A percentile compares a stretch with the other conserved stretches of the same genome.
Evolutionary conservation across 2,113 vertebrate species (phyloP).

Genomic region (Takifugu flavidus): DNA sequence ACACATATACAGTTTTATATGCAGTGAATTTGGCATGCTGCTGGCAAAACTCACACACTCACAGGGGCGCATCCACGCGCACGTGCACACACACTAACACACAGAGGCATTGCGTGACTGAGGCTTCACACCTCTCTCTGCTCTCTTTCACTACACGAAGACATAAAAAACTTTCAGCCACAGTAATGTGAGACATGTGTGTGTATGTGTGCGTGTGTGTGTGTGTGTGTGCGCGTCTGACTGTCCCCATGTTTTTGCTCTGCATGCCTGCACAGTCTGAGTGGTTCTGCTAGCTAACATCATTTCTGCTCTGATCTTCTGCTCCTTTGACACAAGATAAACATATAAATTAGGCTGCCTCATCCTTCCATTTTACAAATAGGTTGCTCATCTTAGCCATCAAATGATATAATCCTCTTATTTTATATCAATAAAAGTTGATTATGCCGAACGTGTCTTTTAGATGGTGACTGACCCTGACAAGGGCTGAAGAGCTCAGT

Average conservation of each 20-base stretch:
- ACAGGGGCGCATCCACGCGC: slow-evolving; percentile 12
- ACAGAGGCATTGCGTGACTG: slow-evolving; percentile 59
- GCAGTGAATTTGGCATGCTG: background rate
- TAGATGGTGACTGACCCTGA: background rate
- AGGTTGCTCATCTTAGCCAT: too few relatives aligned
- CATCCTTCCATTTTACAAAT: too few relatives aligned
- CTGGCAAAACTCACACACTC: background rate
- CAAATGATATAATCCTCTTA: too few relatives aligned
- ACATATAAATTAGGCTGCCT: too few relatives aligned
- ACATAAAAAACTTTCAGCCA: slow-evolving; percentile 53
- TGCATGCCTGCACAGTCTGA: too few relatives aligned
- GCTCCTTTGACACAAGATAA: too few relatives aligned
- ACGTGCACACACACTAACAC: background rate
- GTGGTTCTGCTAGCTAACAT: too few relatives aligned
- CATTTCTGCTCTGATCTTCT: too few relatives aligned
- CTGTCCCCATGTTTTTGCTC: too few relatives aligned
- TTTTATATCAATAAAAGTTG: too few relatives aligned
- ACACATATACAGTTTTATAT: slow-evolving; percentile 4
- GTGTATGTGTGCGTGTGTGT: slow-evolving; percentile 25
- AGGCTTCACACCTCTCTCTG: slow-evolving; percentile 61
- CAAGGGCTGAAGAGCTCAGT: slow-evolving; percentile 19
- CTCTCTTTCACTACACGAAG: slow-evolving; percentile 53
- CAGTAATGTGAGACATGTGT: slow-evolving; percentile 47
- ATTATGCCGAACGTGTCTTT: too few relatives aligned
- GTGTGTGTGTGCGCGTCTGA: slow-evolving; percentile 1